phyloP scores from a whole-genome alignment of 1,140 invertebrate genomes.

The Lordiphosa clarofinis region DNA sequence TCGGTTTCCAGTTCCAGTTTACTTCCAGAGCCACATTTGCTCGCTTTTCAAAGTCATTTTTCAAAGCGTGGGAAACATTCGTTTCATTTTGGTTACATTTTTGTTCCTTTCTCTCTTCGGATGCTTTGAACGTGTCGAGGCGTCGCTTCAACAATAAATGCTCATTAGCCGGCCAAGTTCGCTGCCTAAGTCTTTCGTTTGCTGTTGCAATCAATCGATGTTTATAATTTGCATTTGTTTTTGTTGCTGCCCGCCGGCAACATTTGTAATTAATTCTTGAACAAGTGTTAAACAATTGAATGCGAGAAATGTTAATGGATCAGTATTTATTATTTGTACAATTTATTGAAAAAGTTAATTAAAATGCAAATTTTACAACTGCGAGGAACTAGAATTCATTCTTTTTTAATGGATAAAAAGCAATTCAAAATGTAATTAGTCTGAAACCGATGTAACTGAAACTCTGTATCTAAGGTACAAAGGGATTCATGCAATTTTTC shows the following conservation, averaged over 20 bases:
- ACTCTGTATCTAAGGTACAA: too few relatives aligned
- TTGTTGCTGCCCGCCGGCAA: not conserved
- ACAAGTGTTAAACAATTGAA: conserved; percentile 7
- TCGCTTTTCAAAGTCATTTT: conserved; percentile 24
- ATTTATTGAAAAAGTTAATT: conserved; percentile 23
- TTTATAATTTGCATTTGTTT: conserved; percentile 28
- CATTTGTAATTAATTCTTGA: not conserved
- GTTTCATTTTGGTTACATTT: conserved; percentile 7
- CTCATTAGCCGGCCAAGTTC: conserved; percentile 42
- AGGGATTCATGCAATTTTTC: too few relatives aligned
- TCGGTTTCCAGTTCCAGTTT: conserved; percentile 8
- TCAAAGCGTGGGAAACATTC: conserved; percentile 37
- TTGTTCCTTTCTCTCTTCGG: not conserved
- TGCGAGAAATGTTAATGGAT: conserved; percentile 15
- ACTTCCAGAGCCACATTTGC: not conserved
- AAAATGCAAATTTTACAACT: not conserved
- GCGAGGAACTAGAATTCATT: conserved; percentile 9
- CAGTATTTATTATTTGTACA: conserved; percentile 17
- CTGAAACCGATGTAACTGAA: too few relatives aligned
- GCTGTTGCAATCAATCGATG: conserved; percentile 31
- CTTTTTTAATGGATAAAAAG: not conserved
- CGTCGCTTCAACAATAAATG: conserved; percentile 7
- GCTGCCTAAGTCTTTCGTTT: conserved; percentile 69
- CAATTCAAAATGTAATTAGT: too few relatives aligned
- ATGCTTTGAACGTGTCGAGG: not conserved